phyloP scores from a whole-genome alignment of 2,113 vertebrate genomes.

The Sylvia atricapilla region DNA sequence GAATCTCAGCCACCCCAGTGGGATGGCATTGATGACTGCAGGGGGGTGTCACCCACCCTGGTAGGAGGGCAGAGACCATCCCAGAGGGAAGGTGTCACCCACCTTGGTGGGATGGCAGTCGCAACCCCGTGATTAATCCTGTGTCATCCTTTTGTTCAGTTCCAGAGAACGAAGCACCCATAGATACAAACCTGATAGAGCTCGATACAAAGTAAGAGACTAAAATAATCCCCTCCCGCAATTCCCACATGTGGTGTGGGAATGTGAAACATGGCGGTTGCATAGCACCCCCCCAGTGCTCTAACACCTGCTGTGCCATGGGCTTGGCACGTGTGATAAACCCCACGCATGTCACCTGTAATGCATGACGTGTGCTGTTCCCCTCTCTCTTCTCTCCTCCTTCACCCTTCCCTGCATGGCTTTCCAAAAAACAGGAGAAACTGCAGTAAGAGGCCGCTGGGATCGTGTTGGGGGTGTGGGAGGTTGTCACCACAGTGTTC shows the following conservation, averaged over 20 bases:
- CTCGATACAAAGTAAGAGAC: constrained; percentile 93
- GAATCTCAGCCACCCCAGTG: neutral
- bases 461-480: neutral
- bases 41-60: neutral
- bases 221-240: neutral
- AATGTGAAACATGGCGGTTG: neutral
- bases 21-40: neutral
- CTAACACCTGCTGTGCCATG: neutral
- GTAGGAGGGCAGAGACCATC: neutral
- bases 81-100: neutral
- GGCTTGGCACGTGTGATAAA: neutral
- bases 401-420: neutral
- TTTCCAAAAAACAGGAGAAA: constrained; percentile 35
- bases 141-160: constrained; percentile 69
- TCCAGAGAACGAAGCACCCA: constrained; percentile 84
- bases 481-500: neutral
- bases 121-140: neutral
- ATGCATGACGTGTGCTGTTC: neutral
- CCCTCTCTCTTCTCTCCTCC: constrained; percentile 7
- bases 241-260: neutral
- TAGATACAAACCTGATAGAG: constrained; percentile 94
- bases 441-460: constrained; percentile 6
- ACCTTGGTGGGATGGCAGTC: neutral
- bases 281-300: neutral
- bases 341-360: neutral